Evolutionary conservation across 2,797 vertebrate genomes (phyloP).

Genomic region (Coreius guichenoti): DNA sequence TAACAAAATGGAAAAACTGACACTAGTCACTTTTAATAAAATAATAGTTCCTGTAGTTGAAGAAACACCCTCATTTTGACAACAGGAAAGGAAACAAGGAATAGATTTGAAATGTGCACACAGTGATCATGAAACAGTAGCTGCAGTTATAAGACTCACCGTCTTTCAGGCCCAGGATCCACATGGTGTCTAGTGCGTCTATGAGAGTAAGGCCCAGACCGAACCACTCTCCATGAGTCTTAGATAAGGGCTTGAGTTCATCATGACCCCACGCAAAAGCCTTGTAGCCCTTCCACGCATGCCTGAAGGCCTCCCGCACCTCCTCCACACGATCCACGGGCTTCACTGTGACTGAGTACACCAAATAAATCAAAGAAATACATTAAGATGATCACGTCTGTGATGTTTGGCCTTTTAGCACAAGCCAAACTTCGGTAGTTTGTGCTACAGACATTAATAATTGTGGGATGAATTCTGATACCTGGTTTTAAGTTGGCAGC

Average conservation of each 20-base stretch:
- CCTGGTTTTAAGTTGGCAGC: conserved; percentile 61
- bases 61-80: not conserved
- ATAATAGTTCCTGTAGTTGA: not conserved
- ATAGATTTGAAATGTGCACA: not conserved
- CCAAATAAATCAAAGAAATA: not conserved
- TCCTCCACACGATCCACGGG: conserved; percentile 77
- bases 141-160: conserved; percentile 73
- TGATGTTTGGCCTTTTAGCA: not conserved
- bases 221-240: conserved; percentile 92
- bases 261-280: conserved; percentile 94
- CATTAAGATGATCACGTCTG: not conserved
- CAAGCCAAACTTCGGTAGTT: not conserved
- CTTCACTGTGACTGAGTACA: conserved; percentile 39
- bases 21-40: not conserved
- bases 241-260: conserved; percentile 93
- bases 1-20: not conserved
- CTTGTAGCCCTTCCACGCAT: conserved; percentile 93
- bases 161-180: conserved; percentile 92
- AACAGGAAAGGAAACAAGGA: not conserved
- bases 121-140: not conserved
- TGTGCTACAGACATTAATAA: not conserved
- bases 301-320: conserved; percentile 89
- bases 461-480: conserved; percentile 41
- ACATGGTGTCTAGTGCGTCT: conserved; percentile 96
- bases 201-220: conserved; percentile 93